Evolutionary conservation across 2,888 invertebrate genomes (phyloP), one percentile per base, ranked within the genome.

Genomic region (Cenopis cana): DNA sequence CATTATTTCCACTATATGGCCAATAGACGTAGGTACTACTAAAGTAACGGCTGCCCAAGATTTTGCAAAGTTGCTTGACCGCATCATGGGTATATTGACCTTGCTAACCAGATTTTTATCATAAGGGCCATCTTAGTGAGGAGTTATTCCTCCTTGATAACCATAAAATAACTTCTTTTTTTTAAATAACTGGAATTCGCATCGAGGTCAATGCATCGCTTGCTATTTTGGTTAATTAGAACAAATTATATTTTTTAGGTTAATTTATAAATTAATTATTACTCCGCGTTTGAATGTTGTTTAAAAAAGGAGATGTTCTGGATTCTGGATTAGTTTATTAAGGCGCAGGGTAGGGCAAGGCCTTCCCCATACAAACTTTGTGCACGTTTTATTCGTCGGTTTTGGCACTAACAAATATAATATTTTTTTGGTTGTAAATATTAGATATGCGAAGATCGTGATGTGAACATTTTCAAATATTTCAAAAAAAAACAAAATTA

Each of bases 61-160:
- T 52, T 70, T 66, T 46, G 59, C 54, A 1, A 14, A 60, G 70
- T 70, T 68, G 54, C 54, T 70, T 62, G 72, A 72, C 68, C 68
- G 72, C 36, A 60, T 38, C 24, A n/a, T 46, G 29, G 18, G 52
- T 72, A 46, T 9, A 70, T 60, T 70, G 70, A 66, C 65, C 70
- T 66, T 55, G 36, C 29, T 46, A 49, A 52, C 14, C 50, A 38
- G 64, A 38, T 29, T 61, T 46, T 46, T 49, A 38, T 20, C 33
- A 61, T 11, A 52, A 36, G 56, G 20, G 18, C 36, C 36, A 69
- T 49, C 55, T 46, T 12, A 56, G 24, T 38, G 17, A n/a, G 29
- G 29, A n/a, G 12, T 50, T 20, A 56, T 9, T 20, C 41, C 9
- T 59, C 38, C 14, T 24, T 56, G 36, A 56, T 4, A 36, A 50